Conservation (phyloP, 2,888 invertebrate species). For the Agriotes lineatus region DNA sequence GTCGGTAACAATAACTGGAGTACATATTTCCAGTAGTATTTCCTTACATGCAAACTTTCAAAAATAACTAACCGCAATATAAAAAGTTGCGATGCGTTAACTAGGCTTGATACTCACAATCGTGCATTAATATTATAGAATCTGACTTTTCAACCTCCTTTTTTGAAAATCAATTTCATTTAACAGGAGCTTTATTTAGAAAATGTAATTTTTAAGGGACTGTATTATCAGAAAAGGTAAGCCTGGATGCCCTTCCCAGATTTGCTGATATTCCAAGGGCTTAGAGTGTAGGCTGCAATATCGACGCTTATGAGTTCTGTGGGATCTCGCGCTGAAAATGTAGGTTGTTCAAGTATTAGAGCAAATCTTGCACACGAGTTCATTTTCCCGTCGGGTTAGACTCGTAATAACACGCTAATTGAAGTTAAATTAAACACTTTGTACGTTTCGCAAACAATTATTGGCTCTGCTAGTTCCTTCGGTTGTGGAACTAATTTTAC, state of each 20-base stretch:
- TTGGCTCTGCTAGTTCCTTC: background rate
- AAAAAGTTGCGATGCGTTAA: no score
- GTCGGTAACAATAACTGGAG: no score
- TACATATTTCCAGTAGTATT: no score
- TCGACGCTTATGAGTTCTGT: conserved; percentile 1
- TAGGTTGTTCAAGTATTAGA: background rate
- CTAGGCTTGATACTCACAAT: no score
- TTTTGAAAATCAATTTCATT: no score
- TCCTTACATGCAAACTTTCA: no score
- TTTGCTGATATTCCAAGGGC: background rate
- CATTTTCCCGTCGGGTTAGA: background rate
- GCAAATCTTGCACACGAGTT: background rate
- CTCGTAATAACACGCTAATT: background rate
- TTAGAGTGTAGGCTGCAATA: conserved; percentile 9
- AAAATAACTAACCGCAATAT: no score
- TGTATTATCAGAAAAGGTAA: background rate
- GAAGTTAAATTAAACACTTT: background rate
- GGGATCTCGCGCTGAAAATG: background rate
- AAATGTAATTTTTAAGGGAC: background rate
- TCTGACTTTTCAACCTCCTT: no score
- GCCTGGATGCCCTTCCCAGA: background rate
- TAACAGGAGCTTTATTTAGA: no score
- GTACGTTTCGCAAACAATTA: background rate
- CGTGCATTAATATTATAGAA: no score
- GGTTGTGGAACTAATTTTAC: no score